Percentiles rank a stretch among this genome's conserved stretches.
These are phyloP conservation scores for Pristionchus japonicus DNA, from an alignment of 2,888 invertebrate genomes.

Conservation along the genomic window DNA sequence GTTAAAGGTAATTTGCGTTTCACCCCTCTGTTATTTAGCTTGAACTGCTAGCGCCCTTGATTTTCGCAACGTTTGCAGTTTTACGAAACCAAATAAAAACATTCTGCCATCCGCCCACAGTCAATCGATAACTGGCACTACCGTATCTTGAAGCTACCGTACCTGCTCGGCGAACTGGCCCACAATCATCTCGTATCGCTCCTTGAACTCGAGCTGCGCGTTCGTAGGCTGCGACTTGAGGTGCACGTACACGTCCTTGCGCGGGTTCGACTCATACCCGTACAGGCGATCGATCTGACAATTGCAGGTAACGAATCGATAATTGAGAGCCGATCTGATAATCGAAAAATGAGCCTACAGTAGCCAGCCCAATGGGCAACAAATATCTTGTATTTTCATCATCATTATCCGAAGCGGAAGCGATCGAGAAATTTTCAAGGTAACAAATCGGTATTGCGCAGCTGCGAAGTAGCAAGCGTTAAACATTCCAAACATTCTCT, in stretches of 20 bases:
- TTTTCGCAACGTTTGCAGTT: too few relatives aligned
- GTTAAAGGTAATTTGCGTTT: too few relatives aligned
- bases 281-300: slow-evolving; percentile 83
- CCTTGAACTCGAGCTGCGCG: slow-evolving; percentile 93
- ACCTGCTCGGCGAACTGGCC: slow-evolving; percentile 94
- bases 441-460: not conserved
- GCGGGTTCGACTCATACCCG: slow-evolving; percentile 88
- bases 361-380: too few relatives aligned
- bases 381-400: not conserved
- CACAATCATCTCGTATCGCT: slow-evolving; percentile 88
- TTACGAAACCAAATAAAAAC: too few relatives aligned
- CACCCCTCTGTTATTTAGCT: too few relatives aligned
- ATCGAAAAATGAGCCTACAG: too few relatives aligned
- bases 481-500: not conserved
- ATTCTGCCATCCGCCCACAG: not conserved
- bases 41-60: too few relatives aligned
- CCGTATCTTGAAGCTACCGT: slow-evolving; percentile 16
- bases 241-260: slow-evolving; percentile 92
- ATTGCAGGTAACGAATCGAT: not conserved
- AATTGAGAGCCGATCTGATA: not conserved
- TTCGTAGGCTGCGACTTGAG: slow-evolving; percentile 89
- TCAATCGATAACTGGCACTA: too few relatives aligned
- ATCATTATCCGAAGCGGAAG: too few relatives aligned
- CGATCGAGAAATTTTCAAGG: not conserved
- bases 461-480: not conserved